Percentiles rank a stretch among this genome's conserved stretches.
Evolutionary conservation across 2,888 invertebrate genomes (phyloP).

Genomic region (Andrena camellia): DNA sequence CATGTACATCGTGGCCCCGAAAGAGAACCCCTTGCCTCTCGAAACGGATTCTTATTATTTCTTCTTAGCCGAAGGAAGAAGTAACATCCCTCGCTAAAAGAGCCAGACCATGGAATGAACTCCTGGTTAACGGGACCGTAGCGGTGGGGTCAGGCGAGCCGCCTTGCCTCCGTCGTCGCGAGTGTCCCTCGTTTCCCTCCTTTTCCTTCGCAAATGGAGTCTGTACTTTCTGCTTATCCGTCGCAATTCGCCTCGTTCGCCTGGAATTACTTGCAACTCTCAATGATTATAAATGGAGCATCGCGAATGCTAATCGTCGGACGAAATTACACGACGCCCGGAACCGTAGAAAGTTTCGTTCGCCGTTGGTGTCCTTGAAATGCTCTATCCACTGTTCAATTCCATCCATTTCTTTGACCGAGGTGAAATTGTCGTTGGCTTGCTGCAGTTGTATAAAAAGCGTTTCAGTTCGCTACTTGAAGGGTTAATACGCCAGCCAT

Average conservation of each 20-base stretch:
- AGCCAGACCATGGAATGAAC: slow-evolving; percentile 66
- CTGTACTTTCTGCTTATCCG: slow-evolving; percentile 8
- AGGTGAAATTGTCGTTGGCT: background rate
- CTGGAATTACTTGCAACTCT: background rate
- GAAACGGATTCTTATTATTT: background rate
- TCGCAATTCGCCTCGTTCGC: background rate
- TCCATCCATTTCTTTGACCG: background rate
- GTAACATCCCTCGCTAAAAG: slow-evolving; percentile 51
- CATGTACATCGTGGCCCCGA: background rate
- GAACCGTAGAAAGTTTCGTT: no score
- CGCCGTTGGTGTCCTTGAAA: no score
- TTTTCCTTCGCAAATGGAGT: slow-evolving; percentile 14
- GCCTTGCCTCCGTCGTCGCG: slow-evolving; percentile 42
- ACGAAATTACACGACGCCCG: no score
- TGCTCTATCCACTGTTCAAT: no score
- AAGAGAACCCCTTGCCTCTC: no score
- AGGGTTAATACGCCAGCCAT: background rate
- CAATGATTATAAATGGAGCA: background rate
- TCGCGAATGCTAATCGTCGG: no score
- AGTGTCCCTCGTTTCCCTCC: slow-evolving; percentile 20
- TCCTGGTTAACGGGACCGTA: slow-evolving; percentile 69
- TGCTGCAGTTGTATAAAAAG: background rate
- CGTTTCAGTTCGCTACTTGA: background rate
- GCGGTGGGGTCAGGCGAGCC: slow-evolving; percentile 63
- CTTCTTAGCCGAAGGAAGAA: background rate